Percentiles rank a stretch among this genome's conserved stretches.
phyloP scores from a whole-genome alignment of 2,888 invertebrate genomes.

The Tethea ocularis region DNA sequence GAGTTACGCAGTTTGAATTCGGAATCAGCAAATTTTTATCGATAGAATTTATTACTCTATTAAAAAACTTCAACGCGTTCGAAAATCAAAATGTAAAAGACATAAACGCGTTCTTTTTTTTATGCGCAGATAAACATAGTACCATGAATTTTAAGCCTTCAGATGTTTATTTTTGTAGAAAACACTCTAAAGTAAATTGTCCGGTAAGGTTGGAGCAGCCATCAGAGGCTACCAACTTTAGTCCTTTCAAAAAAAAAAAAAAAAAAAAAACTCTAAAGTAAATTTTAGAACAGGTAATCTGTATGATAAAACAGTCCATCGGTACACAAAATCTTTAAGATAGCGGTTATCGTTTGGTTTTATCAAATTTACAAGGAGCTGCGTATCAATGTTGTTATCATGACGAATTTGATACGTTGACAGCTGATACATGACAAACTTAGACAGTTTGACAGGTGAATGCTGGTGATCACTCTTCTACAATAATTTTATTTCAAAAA shows the following conservation, averaged over 20 bases:
- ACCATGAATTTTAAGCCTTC: too few species aligned
- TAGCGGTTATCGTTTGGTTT: constrained; percentile 11
- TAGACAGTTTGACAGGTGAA: constrained; percentile 60
- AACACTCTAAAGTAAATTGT: too few species aligned
- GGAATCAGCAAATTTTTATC: not conserved
- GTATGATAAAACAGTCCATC: constrained; percentile 8
- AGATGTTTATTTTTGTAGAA: too few species aligned
- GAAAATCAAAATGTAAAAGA: not conserved
- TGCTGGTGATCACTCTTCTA: constrained; percentile 37
- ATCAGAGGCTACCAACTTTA: too few species aligned
- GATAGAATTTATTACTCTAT: not conserved
- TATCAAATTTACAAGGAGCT: constrained; percentile 10
- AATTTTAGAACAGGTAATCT: constrained; percentile 25
- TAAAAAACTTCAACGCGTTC: not conserved
- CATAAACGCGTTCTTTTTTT: not conserved
- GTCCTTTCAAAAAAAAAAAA: too few species aligned
- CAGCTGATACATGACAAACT: constrained; percentile 59
- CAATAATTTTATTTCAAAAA: not conserved
- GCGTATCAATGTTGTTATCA: constrained; percentile 44
- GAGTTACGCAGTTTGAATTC: not conserved
- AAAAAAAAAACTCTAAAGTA: constrained; percentile 5
- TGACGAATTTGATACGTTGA: constrained; percentile 61
- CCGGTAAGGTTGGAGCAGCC: too few species aligned
- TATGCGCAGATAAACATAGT: too few species aligned
- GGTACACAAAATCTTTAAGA: constrained; percentile 16